Percentiles rank a stretch among this genome's conserved stretches.
Evolutionary conservation across 2,888 invertebrate species (phyloP).

Genomic region (Parascotia fuliginaria): DNA sequence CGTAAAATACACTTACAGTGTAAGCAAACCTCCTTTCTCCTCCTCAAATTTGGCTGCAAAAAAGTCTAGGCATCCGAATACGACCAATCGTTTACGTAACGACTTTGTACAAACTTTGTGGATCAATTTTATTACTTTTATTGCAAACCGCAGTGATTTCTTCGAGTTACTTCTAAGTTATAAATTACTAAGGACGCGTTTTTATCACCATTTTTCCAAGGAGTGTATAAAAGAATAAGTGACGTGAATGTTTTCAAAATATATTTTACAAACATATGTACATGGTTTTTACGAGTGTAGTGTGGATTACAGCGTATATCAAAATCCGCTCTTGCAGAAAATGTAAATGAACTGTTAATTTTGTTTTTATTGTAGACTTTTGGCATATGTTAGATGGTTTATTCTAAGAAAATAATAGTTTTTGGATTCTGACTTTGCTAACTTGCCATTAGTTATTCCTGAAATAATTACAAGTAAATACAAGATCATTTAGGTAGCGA

Average conservation of each 20-base stretch:
- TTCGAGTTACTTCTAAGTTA: conserved; percentile 12
- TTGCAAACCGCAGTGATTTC: conserved; percentile 12
- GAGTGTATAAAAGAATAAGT: neutral
- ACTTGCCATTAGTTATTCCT: no score
- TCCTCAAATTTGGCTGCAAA: conserved; percentile 15
- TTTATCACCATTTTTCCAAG: conserved; percentile 2
- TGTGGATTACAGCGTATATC: no score
- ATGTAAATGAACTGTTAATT: no score
- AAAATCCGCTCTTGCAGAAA: no score
- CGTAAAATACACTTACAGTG: conserved; percentile 22
- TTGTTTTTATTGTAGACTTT: no score
- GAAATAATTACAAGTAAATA: no score
- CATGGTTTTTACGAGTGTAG: no score
- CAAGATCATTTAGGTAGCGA: no score
- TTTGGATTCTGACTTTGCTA: no score
- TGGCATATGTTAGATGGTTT: no score
- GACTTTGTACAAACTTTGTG: conserved; percentile 28
- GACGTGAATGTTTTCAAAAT: neutral
- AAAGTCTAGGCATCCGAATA: conserved; percentile 16
- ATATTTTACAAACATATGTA: no score
- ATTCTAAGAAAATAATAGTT: no score
- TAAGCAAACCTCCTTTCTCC: conserved; percentile 5
- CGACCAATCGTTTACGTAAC: conserved; percentile 32
- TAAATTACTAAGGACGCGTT: conserved; percentile 14
- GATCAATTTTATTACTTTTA: conserved; percentile 34